Conservation (phyloP, 2,113 vertebrate species). For the Mesocricetus auratus region DNA sequence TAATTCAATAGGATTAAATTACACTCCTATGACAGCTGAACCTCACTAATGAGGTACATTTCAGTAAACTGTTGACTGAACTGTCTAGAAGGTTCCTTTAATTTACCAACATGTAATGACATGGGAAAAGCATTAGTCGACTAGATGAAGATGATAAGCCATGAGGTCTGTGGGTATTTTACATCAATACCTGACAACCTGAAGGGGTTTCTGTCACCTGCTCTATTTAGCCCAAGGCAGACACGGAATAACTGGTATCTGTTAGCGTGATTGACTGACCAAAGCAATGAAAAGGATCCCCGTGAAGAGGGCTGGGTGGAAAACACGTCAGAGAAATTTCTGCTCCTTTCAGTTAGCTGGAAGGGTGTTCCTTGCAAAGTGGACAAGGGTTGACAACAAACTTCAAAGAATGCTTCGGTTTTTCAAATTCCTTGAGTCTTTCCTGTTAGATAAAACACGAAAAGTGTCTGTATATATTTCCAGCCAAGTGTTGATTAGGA, state of each 20-base stretch:
- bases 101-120: conserved; percentile 91
- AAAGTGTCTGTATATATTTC: conserved; percentile 48
- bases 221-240: conserved; percentile 90
- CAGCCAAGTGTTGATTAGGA: conserved; percentile 31
- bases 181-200: conserved; percentile 91
- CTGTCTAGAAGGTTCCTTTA: conserved; percentile 91
- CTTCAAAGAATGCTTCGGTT: conserved; percentile 70
- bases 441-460: conserved; percentile 39
- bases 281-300: conserved; percentile 85
- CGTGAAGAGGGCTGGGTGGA: conserved; percentile 72
- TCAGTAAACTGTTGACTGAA: conserved; percentile 93
- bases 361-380: conserved; percentile 72
- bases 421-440: conserved; percentile 66
- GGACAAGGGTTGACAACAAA: conserved; percentile 57
- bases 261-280: conserved; percentile 87
- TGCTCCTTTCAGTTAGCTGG: conserved; percentile 73
- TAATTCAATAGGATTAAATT: conserved; percentile 92
- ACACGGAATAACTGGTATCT: conserved; percentile 85
- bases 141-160: conserved; percentile 92
- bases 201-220: conserved; percentile 90
- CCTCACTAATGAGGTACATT: conserved; percentile 90
- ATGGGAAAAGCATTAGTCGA: conserved; percentile 91
- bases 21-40: conserved; percentile 87
- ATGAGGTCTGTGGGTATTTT: conserved; percentile 88
- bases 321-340: conserved; percentile 78